Evolutionary conservation across 1,140 invertebrate genomes (phyloP).

Genomic region (Wiebesia pumilae): DNA sequence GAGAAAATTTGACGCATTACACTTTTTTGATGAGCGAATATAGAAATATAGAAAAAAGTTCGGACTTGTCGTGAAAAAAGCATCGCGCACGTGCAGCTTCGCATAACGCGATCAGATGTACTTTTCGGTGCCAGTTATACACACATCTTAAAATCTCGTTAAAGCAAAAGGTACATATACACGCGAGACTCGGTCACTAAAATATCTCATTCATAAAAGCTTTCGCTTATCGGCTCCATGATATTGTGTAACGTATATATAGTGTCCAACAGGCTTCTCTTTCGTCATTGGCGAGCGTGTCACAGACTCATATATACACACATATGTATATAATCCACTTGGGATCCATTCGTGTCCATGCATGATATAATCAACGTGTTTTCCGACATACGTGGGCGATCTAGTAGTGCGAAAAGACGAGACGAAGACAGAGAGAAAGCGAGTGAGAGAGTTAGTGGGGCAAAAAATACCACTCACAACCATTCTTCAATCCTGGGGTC

Average conservation of each 20-base stretch:
- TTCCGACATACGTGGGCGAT: conserved; percentile 34
- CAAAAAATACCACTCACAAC: neutral
- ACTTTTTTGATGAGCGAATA: neutral
- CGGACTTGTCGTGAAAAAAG: neutral
- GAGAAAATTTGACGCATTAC: too few relatives aligned
- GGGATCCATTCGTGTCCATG: conserved; percentile 25
- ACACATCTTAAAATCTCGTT: neutral
- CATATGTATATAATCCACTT: too few relatives aligned
- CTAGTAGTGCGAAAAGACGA: conserved; percentile 26
- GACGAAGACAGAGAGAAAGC: neutral
- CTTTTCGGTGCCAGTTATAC: neutral
- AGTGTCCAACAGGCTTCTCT: neutral
- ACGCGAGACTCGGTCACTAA: neutral
- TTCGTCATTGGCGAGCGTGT: too few relatives aligned
- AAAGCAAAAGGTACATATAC: neutral
- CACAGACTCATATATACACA: too few relatives aligned
- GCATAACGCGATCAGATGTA: neutral
- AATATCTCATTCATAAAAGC: conserved; percentile 44
- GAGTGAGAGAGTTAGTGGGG: neutral
- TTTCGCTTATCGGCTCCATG: conserved; percentile 23
- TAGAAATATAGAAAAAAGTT: neutral
- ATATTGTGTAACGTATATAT: conserved; percentile 4
- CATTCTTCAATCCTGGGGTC: too few relatives aligned
- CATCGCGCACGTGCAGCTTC: neutral
- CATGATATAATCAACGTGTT: conserved; percentile 33